phyloP scores from a whole-genome alignment of 2,888 invertebrate species.

The Macrosoma leucophasiata region DNA sequence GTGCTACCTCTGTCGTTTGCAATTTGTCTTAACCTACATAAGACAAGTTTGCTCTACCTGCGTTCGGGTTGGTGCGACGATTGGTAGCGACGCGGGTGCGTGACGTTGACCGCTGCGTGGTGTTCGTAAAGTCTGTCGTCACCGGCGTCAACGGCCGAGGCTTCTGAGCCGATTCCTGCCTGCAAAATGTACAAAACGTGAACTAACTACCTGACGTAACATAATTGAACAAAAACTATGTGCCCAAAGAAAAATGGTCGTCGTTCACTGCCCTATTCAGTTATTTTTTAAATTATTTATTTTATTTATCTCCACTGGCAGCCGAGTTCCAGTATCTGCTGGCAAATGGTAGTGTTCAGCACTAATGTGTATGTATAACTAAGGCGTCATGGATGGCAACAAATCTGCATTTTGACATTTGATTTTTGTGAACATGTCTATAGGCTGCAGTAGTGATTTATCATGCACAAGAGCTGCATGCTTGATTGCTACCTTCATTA shows the following conservation, averaged over 20 bases:
- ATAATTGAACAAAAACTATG: conserved; percentile 1
- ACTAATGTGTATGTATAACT: too few relatives aligned
- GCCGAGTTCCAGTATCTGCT: too few relatives aligned
- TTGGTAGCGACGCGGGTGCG: conserved; percentile 78
- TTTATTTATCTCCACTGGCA: too few relatives aligned
- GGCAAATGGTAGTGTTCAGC: not conserved
- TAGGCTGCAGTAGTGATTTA: too few relatives aligned
- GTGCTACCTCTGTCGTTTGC: too few relatives aligned
- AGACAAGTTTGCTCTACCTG: conserved; percentile 33
- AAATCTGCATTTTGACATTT: too few relatives aligned
- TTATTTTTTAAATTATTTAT: too few relatives aligned
- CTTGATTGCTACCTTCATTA: too few relatives aligned
- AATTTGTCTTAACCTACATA: too few relatives aligned
- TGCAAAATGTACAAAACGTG: conserved; percentile 26
- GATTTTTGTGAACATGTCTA: too few relatives aligned
- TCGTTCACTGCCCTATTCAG: not conserved
- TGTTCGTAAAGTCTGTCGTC: conserved; percentile 63
- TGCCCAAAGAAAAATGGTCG: conserved; percentile 2
- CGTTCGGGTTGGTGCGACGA: conserved; percentile 38
- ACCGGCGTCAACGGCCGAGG: conserved; percentile 59
- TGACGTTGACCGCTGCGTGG: conserved; percentile 76
- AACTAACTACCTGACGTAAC: not conserved
- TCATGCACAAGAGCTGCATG: too few relatives aligned
- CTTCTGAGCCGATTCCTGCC: conserved; percentile 60
- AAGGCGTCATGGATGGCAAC: too few relatives aligned